A percentile compares a stretch with the other conserved stretches of the same genome.
Evolutionary conservation across 37 sponge, comb jelly and placozoan species (phyloP).

Genomic region (Axinella damicornis): DNA sequence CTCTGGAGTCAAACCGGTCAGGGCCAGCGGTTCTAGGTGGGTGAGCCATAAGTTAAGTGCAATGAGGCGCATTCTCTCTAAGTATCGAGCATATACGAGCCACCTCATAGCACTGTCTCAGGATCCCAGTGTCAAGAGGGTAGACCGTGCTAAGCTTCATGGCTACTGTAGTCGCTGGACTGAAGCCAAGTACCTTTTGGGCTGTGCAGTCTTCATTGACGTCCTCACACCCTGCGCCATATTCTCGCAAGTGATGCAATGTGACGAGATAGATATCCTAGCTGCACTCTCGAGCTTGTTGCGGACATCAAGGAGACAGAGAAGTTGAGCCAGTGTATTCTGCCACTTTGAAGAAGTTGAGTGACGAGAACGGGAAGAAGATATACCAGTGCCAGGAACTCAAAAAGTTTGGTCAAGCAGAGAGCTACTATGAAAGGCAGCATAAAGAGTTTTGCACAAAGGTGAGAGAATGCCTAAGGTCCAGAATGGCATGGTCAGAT

Average conservation of each 20-base stretch:
- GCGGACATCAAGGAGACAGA: constrained; percentile 36
- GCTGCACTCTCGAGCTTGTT: constrained; percentile 35
- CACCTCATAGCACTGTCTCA: constrained; percentile 68
- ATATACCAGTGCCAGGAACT: constrained; percentile 48
- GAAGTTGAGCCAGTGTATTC: constrained; percentile 34
- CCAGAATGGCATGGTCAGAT: constrained; percentile 61
- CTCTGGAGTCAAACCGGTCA: constrained; percentile 44
- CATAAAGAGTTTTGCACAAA: constrained; percentile 24
- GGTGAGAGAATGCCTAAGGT: constrained; percentile 15
- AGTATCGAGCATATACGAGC: constrained; percentile 77
- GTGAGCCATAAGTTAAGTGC: constrained; percentile 57
- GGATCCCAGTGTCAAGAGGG: constrained; percentile 37
- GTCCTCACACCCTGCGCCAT: constrained; percentile 46
- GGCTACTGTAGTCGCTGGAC: constrained; percentile 61
- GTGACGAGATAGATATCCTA: constrained; percentile 41
- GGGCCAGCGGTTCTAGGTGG: constrained; percentile 60
- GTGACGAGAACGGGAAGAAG: constrained; percentile 12
- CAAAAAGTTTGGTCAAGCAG: constrained; percentile 27
- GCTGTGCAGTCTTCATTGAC: constrained; percentile 74
- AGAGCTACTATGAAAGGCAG: constrained; percentile 31
- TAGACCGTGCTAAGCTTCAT: constrained; percentile 70
- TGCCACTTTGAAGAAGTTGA: constrained; percentile 18
- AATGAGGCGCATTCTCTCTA: constrained; percentile 74
- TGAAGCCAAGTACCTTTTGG: constrained; percentile 75
- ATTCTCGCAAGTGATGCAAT: constrained; percentile 64